Conservation (phyloP, 2,797 vertebrate species). For the Austrolebias charrua region DNA sequence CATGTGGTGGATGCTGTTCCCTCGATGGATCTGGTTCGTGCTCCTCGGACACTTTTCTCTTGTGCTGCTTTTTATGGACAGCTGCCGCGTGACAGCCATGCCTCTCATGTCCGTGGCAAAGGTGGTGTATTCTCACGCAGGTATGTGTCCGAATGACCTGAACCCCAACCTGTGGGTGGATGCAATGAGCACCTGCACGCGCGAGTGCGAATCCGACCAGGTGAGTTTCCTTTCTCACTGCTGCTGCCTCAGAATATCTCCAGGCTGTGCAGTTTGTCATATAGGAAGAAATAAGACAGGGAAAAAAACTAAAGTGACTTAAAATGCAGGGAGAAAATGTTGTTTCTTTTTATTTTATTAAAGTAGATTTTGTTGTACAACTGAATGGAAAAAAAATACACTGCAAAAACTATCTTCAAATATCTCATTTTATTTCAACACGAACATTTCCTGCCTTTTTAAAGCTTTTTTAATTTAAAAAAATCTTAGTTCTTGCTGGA, state of each 20-base stretch:
- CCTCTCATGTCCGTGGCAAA: constrained; percentile 79
- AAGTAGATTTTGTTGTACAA: no score
- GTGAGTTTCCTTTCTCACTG: constrained; percentile 74
- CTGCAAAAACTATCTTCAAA: no score
- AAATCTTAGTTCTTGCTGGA: no score
- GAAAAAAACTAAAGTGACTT: background rate
- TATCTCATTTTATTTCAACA: no score
- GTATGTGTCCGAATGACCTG: constrained; percentile 97
- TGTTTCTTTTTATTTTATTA: no score
- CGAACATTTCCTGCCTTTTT: no score
- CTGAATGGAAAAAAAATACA: no score
- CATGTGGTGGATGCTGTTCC: constrained; percentile 86
- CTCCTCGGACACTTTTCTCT: constrained; percentile 77
- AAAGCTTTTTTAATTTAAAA: no score
- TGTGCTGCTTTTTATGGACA: constrained; percentile 70
- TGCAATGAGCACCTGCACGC: constrained; percentile 96
- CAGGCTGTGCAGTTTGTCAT: background rate
- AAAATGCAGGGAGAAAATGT: background rate
- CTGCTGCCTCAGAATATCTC: background rate
- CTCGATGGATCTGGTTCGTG: constrained; percentile 87
- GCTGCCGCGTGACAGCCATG: constrained; percentile 74
- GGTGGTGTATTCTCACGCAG: constrained; percentile 93
- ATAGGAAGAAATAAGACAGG: background rate
- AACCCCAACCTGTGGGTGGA: constrained; percentile 99
- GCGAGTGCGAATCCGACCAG: constrained; percentile 93